These are phyloP conservation scores for Drosophila pruinosa DNA, from an alignment of 1,140 invertebrate genomes.

Conservation along the genomic window DNA sequence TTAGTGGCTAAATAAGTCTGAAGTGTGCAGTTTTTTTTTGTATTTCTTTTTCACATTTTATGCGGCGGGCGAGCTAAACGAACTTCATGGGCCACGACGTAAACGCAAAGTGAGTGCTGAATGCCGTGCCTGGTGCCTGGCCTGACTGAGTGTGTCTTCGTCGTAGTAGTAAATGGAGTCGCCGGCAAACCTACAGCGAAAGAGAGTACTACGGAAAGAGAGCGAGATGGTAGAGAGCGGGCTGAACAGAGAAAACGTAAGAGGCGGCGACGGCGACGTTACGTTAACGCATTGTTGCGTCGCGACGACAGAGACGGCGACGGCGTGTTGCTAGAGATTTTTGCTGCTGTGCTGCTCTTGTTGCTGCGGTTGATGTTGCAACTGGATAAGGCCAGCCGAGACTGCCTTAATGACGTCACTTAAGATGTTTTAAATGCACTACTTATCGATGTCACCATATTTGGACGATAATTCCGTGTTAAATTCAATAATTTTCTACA, in stretches of 20 bases:
- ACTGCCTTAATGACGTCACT: slow-evolving; percentile 18
- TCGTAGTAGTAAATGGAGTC: slow-evolving; percentile 45
- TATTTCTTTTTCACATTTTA: slow-evolving; percentile 63
- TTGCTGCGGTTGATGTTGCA: neutral
- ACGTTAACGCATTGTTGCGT: slow-evolving; percentile 13
- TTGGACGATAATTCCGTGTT: neutral
- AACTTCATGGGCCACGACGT: slow-evolving; percentile 69
- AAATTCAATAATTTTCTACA: slow-evolving; percentile 22
- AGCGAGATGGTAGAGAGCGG: neutral
- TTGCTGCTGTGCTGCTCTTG: neutral
- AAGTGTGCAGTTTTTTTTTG: slow-evolving; percentile 33
- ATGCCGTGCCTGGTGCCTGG: slow-evolving; percentile 6
- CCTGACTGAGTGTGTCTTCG: slow-evolving; percentile 25
- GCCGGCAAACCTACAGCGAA: slow-evolving; percentile 43
- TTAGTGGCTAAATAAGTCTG: slow-evolving; percentile 43
- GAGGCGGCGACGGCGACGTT: neutral
- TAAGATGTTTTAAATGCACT: neutral
- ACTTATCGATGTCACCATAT: neutral
- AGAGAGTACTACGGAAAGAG: slow-evolving; percentile 21
- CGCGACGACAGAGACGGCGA: slow-evolving; percentile 8
- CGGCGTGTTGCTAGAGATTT: neutral
- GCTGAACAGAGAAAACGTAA: slow-evolving; percentile 42
- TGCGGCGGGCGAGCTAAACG: slow-evolving; percentile 44
- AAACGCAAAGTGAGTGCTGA: slow-evolving; percentile 59
- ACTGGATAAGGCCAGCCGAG: neutral